Evolutionary conservation across 2,113 vertebrate genomes (phyloP).

Genomic region (Microtus pennsylvanicus): DNA sequence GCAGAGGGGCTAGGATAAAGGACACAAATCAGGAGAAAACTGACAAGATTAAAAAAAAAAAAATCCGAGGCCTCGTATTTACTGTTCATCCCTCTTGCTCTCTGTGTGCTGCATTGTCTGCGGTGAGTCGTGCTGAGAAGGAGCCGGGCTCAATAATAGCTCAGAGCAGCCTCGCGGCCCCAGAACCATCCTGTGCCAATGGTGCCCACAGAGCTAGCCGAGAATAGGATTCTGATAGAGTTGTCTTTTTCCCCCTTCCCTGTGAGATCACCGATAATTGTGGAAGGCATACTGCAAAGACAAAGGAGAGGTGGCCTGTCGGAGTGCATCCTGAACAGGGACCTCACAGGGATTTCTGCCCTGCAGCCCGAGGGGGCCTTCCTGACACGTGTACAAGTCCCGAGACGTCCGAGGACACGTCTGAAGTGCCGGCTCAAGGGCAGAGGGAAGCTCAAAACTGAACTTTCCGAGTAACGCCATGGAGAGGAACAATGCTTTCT

Average conservation of each 20-base stretch:
- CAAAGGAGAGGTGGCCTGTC: background rate
- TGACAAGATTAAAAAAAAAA: slow-evolving; percentile 82
- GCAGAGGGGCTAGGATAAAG: slow-evolving; percentile 86
- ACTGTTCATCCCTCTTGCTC: slow-evolving; percentile 84
- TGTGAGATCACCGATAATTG: slow-evolving; percentile 77
- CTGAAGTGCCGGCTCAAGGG: background rate
- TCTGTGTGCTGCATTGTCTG: slow-evolving; percentile 84
- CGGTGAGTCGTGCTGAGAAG: slow-evolving; percentile 84
- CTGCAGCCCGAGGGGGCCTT: background rate
- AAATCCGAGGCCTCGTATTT: slow-evolving; percentile 84
- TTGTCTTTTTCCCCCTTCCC: slow-evolving; percentile 68
- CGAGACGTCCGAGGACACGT: background rate
- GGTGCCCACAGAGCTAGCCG: slow-evolving; percentile 61
- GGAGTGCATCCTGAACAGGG: background rate
- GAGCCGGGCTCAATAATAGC: slow-evolving; percentile 85
- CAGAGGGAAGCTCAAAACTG: background rate
- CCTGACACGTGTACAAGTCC: background rate
- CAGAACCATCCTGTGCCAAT: slow-evolving; percentile 73
- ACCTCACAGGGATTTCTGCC: background rate
- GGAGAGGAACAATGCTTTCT: background rate
- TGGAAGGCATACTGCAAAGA: slow-evolving; percentile 67
- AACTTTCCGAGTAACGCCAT: background rate
- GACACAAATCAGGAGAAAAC: slow-evolving; percentile 86
- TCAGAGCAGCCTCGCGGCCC: slow-evolving; percentile 80
- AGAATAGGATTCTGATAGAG: slow-evolving; percentile 80